phyloP scores from a whole-genome alignment of 2,113 vertebrate species.

The Oxyura jamaicensis region DNA sequence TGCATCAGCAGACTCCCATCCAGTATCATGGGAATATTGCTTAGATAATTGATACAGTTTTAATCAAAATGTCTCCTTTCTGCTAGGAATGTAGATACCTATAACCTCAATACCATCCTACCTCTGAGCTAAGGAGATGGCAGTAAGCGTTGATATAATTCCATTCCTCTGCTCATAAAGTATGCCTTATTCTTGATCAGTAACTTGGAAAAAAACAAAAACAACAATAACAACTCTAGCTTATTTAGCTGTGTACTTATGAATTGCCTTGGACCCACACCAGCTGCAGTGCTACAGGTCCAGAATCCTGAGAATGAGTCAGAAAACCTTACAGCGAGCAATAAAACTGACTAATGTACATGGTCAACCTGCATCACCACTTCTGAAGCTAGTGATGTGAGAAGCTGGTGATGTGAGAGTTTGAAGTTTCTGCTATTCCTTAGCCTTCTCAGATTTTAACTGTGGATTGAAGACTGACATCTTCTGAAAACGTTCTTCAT shows the following conservation, averaged over 20 bases:
- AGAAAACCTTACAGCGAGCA: background rate
- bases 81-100: background rate
- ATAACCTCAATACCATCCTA: background rate
- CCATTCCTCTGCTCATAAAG: background rate
- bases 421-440: background rate
- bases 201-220: background rate
- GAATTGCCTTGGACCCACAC: background rate
- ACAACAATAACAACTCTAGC: too few relatives aligned
- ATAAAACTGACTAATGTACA: fast-evolving
- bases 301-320: background rate
- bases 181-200: background rate
- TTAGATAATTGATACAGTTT: background rate
- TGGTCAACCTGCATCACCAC: fast-evolving
- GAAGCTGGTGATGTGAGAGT: background rate
- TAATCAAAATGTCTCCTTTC: background rate
- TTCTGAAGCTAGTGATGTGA: background rate
- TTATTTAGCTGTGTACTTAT: too few relatives aligned
- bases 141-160: background rate
- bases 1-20: background rate
- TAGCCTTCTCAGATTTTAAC: background rate
- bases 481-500: background rate
- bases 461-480: background rate
- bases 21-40: background rate
- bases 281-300: background rate
- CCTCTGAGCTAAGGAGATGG: background rate